phyloP scores from a whole-genome alignment of 2,113 vertebrate species.

The Lycaon pictus region DNA sequence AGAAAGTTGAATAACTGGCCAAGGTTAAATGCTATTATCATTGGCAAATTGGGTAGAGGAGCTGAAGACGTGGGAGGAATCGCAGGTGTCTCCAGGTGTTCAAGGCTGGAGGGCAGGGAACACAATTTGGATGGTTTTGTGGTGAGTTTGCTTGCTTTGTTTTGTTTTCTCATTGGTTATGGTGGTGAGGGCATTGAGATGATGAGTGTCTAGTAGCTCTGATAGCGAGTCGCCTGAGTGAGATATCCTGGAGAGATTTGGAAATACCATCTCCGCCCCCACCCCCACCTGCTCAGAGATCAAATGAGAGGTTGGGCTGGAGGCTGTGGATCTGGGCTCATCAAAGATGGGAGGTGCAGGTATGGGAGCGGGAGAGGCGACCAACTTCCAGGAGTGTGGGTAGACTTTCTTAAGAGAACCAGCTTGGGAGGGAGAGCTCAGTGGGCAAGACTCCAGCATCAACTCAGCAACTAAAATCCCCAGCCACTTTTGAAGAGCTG shows the following conservation, averaged over 20 bases:
- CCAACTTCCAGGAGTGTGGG: neutral
- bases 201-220: neutral
- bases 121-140: neutral
- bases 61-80: neutral
- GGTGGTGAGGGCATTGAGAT: neutral
- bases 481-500: constrained; percentile 38
- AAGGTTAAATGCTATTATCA: neutral
- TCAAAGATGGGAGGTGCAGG: neutral
- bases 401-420: constrained; percentile 44
- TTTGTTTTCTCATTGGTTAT: neutral
- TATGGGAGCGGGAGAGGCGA: neutral
- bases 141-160: neutral
- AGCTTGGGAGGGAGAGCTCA: neutral
- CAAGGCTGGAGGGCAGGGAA: neutral
- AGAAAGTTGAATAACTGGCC: neutral
- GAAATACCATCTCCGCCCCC: neutral
- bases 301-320: neutral
- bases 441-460: constrained; percentile 49
- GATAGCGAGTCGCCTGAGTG: neutral
- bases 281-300: neutral
- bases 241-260: neutral
- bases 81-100: neutral
- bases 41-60: neutral
- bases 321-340: neutral
- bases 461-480: constrained; percentile 70